Percentiles rank a stretch among this genome's conserved stretches.
phyloP scores from a whole-genome alignment of 2,797 vertebrate species.

The Chloroceryle inda region DNA sequence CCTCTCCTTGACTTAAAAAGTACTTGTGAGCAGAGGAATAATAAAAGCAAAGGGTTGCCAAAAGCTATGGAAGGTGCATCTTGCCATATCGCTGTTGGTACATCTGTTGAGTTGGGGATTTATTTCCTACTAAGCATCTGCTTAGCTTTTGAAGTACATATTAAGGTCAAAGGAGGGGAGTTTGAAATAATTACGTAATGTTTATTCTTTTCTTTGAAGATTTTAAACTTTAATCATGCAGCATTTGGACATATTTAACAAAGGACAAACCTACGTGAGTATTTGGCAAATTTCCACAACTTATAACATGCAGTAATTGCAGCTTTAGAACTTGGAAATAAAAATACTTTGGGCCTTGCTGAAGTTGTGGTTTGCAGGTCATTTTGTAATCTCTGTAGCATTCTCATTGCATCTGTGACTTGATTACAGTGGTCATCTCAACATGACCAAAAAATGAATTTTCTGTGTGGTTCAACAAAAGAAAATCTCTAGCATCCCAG shows the following conservation, averaged over 20 bases:
- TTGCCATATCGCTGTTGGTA: constrained; percentile 49
- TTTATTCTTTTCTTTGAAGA: constrained; percentile 77
- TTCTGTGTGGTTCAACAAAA: not conserved
- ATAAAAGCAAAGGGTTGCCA: constrained; percentile 70
- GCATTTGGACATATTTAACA: constrained; percentile 60
- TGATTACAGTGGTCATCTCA: not conserved
- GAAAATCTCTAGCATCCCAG: not conserved
- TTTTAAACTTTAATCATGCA: constrained; percentile 62
- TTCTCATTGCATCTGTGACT: not conserved
- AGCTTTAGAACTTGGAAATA: constrained; percentile 9
- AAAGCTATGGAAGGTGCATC: constrained; percentile 60
- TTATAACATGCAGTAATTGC: not conserved
- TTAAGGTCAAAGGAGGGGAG: constrained; percentile 62
- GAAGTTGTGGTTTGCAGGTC: not conserved
- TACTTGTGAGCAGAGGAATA: constrained; percentile 53
- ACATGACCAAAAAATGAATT: not conserved
- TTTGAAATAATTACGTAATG: constrained; percentile 73
- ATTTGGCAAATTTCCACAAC: constrained; percentile 24
- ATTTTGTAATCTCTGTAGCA: not conserved
- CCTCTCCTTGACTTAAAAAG: constrained; percentile 72
- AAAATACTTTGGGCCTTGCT: not conserved
- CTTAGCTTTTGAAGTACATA: constrained; percentile 77
- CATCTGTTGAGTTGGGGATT: constrained; percentile 75
- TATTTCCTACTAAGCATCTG: constrained; percentile 77
- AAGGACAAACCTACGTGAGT: constrained; percentile 15